Percentiles rank a stretch among this genome's conserved stretches.
phyloP scores from a whole-genome alignment of 2,888 invertebrate genomes.

The Amorpha juglandis region DNA sequence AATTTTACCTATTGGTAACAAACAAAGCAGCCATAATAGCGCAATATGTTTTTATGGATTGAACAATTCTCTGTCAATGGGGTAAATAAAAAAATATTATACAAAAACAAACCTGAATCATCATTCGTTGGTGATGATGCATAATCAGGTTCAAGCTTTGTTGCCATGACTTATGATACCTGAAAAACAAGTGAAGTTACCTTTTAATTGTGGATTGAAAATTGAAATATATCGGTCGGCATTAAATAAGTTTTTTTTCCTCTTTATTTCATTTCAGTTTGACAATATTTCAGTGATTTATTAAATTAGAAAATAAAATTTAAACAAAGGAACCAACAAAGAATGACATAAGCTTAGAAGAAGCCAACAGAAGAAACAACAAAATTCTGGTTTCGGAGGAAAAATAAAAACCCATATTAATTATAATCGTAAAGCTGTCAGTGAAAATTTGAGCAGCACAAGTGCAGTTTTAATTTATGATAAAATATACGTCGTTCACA shows the following conservation, averaged over 20 bases:
- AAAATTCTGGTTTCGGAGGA: too few species aligned
- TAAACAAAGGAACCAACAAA: not conserved
- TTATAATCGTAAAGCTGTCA: too few species aligned
- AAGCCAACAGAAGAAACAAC: not conserved
- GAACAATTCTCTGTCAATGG: not conserved
- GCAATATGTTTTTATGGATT: not conserved
- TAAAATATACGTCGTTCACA: too few species aligned
- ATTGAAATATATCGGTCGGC: not conserved
- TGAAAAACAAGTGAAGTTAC: slow-evolving; percentile 68
- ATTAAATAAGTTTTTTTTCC: not conserved
- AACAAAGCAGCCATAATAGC: too few species aligned
- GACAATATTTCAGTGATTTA: not conserved
- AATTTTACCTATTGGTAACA: too few species aligned
- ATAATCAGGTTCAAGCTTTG: slow-evolving; percentile 71
- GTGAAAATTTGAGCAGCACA: too few species aligned
- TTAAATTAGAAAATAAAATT: not conserved
- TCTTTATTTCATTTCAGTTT: not conserved
- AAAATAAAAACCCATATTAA: too few species aligned
- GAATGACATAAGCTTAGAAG: not conserved
- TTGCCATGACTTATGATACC: slow-evolving; percentile 74
- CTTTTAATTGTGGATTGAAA: slow-evolving; percentile 19
- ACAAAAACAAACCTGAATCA: slow-evolving; percentile 70
- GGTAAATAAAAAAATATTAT: slow-evolving; percentile 31
- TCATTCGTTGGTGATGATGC: slow-evolving; percentile 71
- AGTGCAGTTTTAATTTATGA: too few species aligned